Base-by-base conservation (phyloP, 2,113 vertebrate genomes). In the Bubo scandiacus region DNA sequence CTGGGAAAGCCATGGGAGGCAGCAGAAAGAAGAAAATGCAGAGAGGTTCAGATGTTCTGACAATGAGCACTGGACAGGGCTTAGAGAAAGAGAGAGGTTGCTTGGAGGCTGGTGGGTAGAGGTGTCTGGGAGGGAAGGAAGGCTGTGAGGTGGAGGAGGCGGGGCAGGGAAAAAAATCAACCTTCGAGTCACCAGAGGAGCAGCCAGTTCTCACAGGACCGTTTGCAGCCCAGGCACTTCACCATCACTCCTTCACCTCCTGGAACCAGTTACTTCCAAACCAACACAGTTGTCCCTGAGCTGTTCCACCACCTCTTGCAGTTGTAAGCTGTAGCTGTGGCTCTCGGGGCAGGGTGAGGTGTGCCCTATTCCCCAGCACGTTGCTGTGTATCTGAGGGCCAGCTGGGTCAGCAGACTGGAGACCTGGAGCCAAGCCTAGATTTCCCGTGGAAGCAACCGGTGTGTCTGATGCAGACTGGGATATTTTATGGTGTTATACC, bases 331-430 rank as follows among this genome's bases (percentile, higher is more conserved):
- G 43, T 42, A 59, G 40, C 43, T 36, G 21, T 54, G 43, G 52
- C 42, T 83, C 4, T 34, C 1, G 1, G 12, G 3, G n/a, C 17
- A 8, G 5, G 7, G 4, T 57, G 38, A 68, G 38, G 12, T 27
- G 12, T 43, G 40, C 38, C 52, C 51, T 32, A 11, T 58, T n/a
- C 15, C 57, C 36, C 34, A 43, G 4, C 36, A 63, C 1, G 2
- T 29, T 66, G 45, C 38, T 40, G 20, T 10, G 4, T 79, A 74
- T 34, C 42, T 52, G 75, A 81, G 36, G 40, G 42, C 40, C 58
- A 78, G 16, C 22, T 38, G 30, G 30, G 6, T 40, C 38, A 82
- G 58, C 27, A 90, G 51, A 27, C 18, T 0, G 1, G n/a, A 66
- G 49, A 52, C 43, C 79, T 36, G 29, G 29, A 86, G 49, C 29